Base-by-base conservation (phyloP, 2,797 vertebrate genomes). In the Otolemur crassicaudatus region DNA sequence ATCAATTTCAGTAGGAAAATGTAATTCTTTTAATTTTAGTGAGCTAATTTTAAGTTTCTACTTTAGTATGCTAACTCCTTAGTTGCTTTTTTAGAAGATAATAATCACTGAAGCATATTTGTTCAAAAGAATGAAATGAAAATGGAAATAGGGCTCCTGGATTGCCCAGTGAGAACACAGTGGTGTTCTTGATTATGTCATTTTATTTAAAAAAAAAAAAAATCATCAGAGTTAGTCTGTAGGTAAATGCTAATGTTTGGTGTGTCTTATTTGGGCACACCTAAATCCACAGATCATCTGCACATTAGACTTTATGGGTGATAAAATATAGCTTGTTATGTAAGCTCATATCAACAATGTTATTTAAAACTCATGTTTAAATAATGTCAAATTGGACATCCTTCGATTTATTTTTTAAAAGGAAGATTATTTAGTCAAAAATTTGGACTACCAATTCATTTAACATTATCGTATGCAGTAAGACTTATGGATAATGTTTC, bases 41-140 rank as follows among this genome's bases (percentile, higher is more conserved):
- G 37, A 85, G 9, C 69, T 86, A 70, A 89, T 94, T 94, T 94
- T 90, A 92, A 93, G 73, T 94, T 88, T 83, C 8, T 19, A 63
- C 27, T 37, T 49, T 95, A 95, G 17, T 29, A 84, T 2, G 60
- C 65, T 87, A 86, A 77, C 43, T 94, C 29, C 12, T 86, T 76
- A 69, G 43, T 93, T 92, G 40, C 40, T 77, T 95, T 94, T 70
- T 72, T 3, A 60, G 79, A 88, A 90, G 89, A 65, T 63, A 91
- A 46, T 43, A 85, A 72, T 69, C 80, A 80, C 27, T 89, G 80
- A 53, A 88, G n/a, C 16, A 34, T 70, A n/a, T 89, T 94, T 96
- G 65, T 90, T 90, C 17, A 81, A 86, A 92, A 91, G 23, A 77
- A 81, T 61, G 53, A 95, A 95, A 87, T 92, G 67, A 87, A 94